Conservation (phyloP, 53 echinoderm and acorn worm genomes). For the Holothuria scabra region DNA sequence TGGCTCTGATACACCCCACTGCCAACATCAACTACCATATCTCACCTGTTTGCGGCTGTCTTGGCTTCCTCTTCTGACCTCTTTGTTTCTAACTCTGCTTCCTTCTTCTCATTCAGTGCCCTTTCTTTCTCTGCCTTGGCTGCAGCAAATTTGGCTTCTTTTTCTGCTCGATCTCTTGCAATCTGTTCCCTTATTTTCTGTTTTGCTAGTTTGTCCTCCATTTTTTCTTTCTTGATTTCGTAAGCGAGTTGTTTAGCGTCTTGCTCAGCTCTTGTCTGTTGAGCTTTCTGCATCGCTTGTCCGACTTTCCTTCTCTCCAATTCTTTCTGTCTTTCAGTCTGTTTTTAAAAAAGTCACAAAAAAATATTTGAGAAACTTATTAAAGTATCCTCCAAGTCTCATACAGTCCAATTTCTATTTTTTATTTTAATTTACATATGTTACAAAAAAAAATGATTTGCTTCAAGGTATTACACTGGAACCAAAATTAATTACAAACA, state of each 20-base stretch:
- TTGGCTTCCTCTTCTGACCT: constrained; percentile 41
- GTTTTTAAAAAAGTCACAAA: too few relatives aligned
- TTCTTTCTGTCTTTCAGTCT: constrained; percentile 76
- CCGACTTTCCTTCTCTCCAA: constrained; percentile 83
- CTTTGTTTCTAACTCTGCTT: constrained; percentile 38
- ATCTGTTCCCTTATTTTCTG: constrained; percentile 83
- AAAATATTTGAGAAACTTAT: too few relatives aligned
- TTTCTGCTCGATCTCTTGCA: constrained; percentile 82
- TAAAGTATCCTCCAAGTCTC: too few relatives aligned
- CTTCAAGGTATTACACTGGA: too few relatives aligned
- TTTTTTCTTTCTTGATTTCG: constrained; percentile 72
- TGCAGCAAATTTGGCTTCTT: constrained; percentile 65
- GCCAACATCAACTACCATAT: neutral
- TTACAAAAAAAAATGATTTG: too few relatives aligned
- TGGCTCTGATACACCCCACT: too few relatives aligned
- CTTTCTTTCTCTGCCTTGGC: constrained; percentile 66
- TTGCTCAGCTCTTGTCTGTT: constrained; percentile 55
- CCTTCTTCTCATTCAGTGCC: constrained; percentile 37
- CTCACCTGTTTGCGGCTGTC: constrained; percentile 48
- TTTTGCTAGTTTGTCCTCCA: constrained; percentile 77
- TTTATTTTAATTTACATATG: too few relatives aligned
- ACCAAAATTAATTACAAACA: too few relatives aligned
- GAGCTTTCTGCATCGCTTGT: constrained; percentile 67
- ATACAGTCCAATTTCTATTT: too few relatives aligned
- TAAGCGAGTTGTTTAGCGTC: constrained; percentile 65